Evolutionary conservation across 1,140 invertebrate genomes (phyloP).

Genomic region (Anoplophora glabripennis): DNA sequence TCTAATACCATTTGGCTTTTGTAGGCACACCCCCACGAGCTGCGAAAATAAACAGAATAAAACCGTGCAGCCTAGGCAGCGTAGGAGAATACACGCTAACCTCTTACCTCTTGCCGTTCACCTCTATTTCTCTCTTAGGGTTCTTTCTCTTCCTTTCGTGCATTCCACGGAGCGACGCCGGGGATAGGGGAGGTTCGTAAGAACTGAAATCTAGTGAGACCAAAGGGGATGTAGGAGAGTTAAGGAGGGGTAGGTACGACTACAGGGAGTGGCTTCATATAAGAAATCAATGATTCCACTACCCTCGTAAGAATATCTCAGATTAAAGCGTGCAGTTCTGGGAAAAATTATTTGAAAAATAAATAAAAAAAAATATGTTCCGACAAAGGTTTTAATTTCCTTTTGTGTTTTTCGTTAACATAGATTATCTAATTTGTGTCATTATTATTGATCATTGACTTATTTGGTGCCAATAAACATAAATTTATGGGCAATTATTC

Average conservation of each 20-base stretch:
- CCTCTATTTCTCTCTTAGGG: conserved; percentile 20
- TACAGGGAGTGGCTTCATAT: conserved; percentile 37
- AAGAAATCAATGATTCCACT: conserved; percentile 40
- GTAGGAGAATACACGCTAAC: conserved; percentile 16
- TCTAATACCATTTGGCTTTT: background rate
- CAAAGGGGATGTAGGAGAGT: conserved; percentile 19
- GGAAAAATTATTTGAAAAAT: background rate
- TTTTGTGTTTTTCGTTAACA: too few relatives aligned
- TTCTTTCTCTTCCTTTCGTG: conserved; percentile 15
- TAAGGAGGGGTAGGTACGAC: conserved; percentile 33
- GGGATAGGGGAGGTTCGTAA: conserved; percentile 27
- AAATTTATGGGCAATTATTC: background rate
- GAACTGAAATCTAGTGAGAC: conserved; percentile 18
- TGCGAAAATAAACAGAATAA: conserved; percentile 10
- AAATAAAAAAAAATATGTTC: background rate
- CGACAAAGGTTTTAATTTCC: background rate
- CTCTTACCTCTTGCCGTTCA: conserved; percentile 11
- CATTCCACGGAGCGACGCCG: conserved; percentile 10
- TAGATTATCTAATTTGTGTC: too few relatives aligned
- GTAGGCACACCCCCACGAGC: conserved; percentile 5
- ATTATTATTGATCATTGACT: too few relatives aligned
- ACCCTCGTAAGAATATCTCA: conserved; percentile 17
- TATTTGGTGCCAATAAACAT: background rate
- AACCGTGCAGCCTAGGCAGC: conserved; percentile 9
- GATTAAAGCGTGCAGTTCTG: conserved; percentile 3